phyloP scores from a whole-genome alignment of 2,797 vertebrate species.

The Kryptopterus vitreolus region DNA sequence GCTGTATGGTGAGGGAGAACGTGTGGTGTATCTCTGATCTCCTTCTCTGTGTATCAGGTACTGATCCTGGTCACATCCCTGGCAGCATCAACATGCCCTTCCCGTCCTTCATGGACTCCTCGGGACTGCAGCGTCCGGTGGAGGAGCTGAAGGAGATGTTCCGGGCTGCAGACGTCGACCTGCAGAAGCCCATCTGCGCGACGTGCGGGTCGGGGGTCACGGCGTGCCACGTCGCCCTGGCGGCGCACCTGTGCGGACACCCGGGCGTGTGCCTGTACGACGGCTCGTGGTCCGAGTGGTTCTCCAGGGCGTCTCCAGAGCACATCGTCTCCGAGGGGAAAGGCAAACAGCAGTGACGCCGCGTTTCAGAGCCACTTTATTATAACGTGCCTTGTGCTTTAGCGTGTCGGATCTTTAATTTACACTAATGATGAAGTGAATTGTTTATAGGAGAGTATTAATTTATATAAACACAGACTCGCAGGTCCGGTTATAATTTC shows the following conservation, averaged over 20 bases:
- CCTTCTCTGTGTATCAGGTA: constrained; percentile 64
- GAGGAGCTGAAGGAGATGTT: constrained; percentile 81
- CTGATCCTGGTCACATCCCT: constrained; percentile 85
- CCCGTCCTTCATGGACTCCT: constrained; percentile 77
- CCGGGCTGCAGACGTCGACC: constrained; percentile 79
- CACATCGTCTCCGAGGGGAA: constrained; percentile 78
- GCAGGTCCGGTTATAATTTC: neutral
- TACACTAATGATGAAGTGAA: neutral
- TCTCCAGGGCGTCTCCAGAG: constrained; percentile 77
- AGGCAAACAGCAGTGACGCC: constrained; percentile 58
- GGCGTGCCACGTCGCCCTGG: constrained; percentile 86
- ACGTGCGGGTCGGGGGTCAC: constrained; percentile 92
- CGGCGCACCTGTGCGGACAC: constrained; percentile 86
- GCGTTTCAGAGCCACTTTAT: too few species aligned
- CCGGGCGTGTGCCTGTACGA: constrained; percentile 84
- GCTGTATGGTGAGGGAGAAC: neutral
- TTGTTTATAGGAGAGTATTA: neutral
- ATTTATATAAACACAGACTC: neutral
- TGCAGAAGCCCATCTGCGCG: constrained; percentile 77
- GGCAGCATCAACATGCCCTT: constrained; percentile 88
- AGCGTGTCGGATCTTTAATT: neutral
- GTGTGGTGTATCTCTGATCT: neutral
- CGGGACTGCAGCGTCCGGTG: constrained; percentile 76
- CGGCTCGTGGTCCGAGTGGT: constrained; percentile 94
- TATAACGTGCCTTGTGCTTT: neutral